A percentile compares a stretch with the other conserved stretches of the same genome.
Conservation (phyloP, 2,797 vertebrate genomes). For the Peromyscus nudipes region DNA sequence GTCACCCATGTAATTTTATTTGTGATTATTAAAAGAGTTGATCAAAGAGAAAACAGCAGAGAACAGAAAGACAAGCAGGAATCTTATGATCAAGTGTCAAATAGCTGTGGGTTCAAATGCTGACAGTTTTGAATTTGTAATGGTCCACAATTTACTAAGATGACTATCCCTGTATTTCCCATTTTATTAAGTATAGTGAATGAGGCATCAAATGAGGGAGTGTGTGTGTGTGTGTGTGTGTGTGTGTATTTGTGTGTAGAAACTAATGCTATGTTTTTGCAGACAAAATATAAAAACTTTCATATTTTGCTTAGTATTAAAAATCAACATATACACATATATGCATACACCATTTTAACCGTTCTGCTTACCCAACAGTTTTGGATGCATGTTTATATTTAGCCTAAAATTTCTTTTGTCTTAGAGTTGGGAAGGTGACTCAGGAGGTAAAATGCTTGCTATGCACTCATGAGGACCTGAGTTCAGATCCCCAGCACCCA, state of each 20-base stretch:
- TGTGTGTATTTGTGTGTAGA: not conserved
- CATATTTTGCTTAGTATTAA: not conserved
- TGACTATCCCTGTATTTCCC: not conserved
- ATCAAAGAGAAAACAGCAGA: not conserved
- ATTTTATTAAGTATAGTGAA: constrained; percentile 14
- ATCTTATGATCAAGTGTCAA: not conserved
- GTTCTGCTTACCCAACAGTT: not conserved
- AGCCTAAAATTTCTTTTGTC: not conserved
- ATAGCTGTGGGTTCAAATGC: not conserved
- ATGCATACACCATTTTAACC: not conserved
- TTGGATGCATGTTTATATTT: not conserved
- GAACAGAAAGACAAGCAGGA: not conserved
- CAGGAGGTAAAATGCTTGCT: not conserved
- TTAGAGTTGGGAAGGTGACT: not conserved
- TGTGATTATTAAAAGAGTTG: not conserved
- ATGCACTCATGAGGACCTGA: too few relatives aligned
- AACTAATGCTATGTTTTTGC: not conserved
- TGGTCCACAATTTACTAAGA: not conserved
- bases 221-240: not conserved
- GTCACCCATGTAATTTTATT: not conserved
- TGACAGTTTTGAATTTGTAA: not conserved
- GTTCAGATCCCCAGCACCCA: not conserved
- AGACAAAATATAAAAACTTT: not conserved
- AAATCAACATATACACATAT: not conserved
- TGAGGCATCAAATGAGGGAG: not conserved